Conservation (phyloP, 2,113 vertebrate genomes). For the Conger conger region DNA sequence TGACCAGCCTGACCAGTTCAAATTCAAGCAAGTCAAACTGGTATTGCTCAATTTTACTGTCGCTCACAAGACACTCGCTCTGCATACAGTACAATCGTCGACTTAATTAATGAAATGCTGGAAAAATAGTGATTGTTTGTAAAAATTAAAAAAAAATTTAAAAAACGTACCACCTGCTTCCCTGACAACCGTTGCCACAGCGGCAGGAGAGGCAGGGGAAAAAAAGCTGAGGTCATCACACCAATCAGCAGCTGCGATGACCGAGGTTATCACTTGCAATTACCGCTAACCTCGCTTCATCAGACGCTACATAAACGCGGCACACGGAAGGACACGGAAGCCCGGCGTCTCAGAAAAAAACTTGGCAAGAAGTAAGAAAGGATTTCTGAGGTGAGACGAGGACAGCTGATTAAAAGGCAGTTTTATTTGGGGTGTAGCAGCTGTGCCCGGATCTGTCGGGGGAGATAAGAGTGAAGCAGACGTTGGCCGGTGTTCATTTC, state of each 20-base stretch:
- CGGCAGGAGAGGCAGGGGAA: not conserved
- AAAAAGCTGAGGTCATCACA: slow-evolving; percentile 4
- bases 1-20: too few species aligned
- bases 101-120: too few species aligned
- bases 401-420: not conserved
- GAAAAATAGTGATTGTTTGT: not conserved
- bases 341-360: not conserved
- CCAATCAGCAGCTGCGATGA: not conserved
- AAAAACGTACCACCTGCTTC: not conserved
- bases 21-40: too few species aligned
- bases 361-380: not conserved
- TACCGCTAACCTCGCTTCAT: slow-evolving; percentile 6
- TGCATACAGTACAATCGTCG: too few species aligned
- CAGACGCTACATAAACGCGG: not conserved
- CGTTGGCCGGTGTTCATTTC: slow-evolving; percentile 12
- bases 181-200: not conserved
- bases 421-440: slow-evolving; percentile 3
- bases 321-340: not conserved
- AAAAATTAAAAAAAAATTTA: too few species aligned
- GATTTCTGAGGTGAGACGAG: not conserved
- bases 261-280: slow-evolving; percentile 6
- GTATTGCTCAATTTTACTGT: too few species aligned
- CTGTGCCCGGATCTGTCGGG: not conserved
- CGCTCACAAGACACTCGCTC: too few species aligned
- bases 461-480: not conserved